Percentiles rank a stretch among this genome's conserved stretches.
Conservation (phyloP, 2,797 vertebrate species). For the Fistularia commersonii region DNA sequence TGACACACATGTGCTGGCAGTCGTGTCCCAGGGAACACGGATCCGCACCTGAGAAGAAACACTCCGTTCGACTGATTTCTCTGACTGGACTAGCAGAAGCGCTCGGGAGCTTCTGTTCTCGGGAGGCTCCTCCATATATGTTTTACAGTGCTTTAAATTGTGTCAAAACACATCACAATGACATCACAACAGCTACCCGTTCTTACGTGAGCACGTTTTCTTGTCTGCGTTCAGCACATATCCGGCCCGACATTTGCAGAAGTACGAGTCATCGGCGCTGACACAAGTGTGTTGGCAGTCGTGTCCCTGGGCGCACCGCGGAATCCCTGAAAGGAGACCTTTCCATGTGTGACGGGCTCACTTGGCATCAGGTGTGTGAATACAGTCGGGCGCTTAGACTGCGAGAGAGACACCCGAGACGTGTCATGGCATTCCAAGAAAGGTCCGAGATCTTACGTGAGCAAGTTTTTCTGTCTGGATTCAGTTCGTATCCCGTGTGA, state of each 20-base stretch:
- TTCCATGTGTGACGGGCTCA: constrained; percentile 1
- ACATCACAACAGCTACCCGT: background rate
- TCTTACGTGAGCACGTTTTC: constrained; percentile 74
- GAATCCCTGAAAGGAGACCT: constrained; percentile 46
- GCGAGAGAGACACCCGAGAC: no score
- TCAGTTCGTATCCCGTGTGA: constrained; percentile 75
- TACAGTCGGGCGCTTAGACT: no score
- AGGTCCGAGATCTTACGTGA: constrained; percentile 70
- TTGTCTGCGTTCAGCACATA: constrained; percentile 72
- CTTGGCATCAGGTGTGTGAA: no score
- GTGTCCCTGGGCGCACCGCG: constrained; percentile 64
- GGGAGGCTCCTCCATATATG: no score
- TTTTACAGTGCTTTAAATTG: no score
- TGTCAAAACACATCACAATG: no score
- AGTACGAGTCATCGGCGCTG: constrained; percentile 48
- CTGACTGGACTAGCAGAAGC: no score
- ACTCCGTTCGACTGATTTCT: constrained; percentile 1
- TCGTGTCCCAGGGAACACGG: constrained; percentile 64
- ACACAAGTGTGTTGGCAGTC: constrained; percentile 76
- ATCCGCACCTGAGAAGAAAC: constrained; percentile 52
- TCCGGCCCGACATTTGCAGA: constrained; percentile 71
- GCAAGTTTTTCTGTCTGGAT: constrained; percentile 80
- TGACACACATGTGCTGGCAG: constrained; percentile 76
- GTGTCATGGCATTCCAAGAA: no score
- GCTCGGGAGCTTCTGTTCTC: no score